These are phyloP conservation scores for Trichogramma evanescens DNA, from an alignment of 2,888 invertebrate genomes.

Conservation along the genomic window DNA sequence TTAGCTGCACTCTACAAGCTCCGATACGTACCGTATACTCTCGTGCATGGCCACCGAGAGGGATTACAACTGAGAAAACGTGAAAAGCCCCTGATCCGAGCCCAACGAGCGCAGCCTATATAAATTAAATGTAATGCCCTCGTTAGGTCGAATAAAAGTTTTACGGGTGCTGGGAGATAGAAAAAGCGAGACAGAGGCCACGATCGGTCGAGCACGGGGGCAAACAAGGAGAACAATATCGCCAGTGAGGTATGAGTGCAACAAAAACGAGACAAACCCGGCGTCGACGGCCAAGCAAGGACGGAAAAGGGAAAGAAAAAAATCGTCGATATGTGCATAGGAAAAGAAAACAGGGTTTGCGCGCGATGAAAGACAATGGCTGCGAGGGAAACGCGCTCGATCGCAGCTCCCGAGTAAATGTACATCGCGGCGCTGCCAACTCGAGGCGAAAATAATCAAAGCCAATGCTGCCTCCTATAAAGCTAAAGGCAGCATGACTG, in stretches of 20 bases:
- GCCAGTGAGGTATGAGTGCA: background rate
- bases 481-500: too few species aligned
- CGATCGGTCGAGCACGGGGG: background rate
- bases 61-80: constrained; percentile 30
- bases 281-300: constrained; percentile 3
- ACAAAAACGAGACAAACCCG: background rate
- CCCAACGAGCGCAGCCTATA: constrained; percentile 26
- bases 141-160: constrained; percentile 42
- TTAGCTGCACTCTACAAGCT: background rate
- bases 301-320: constrained; percentile 16
- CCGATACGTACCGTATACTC: background rate
- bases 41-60: constrained; percentile 14
- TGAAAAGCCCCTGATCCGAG: constrained; percentile 26
- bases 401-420: background rate
- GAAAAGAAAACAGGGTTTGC: constrained; percentile 6
- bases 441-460: too few species aligned
- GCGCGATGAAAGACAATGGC: background rate
- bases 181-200: background rate
- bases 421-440: too few species aligned
- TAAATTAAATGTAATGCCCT: constrained; percentile 40
- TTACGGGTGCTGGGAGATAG: constrained; percentile 28
- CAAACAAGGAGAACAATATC: background rate
- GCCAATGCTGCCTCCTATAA: too few species aligned
- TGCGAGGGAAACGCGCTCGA: background rate
- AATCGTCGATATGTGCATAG: constrained; percentile 7